Base-by-base conservation (phyloP, 1,140 invertebrate genomes). In the Potamilus streckersoni region DNA sequence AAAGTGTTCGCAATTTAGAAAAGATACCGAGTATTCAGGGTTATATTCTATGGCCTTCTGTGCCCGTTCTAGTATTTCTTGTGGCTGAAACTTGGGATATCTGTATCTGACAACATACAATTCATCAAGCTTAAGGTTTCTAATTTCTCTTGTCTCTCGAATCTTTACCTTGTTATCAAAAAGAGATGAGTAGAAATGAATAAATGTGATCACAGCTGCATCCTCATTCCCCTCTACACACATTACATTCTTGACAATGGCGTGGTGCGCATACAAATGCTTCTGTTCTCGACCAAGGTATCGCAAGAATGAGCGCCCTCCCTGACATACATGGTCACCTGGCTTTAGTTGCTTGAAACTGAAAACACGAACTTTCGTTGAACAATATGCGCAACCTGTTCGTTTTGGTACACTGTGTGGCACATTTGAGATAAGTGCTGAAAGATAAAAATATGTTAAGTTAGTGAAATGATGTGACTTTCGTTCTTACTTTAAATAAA, bases 1-100 rank as follows among this genome's bases (percentile, higher is more conserved):
- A 56, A 74, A 60, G 60, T 67, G 65, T 68, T 74, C 72, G 68
- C 72, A 74, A 27, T 73, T 73, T 58, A 61, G 57, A 27, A 56
- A 73, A 17, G 65, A 58, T 27, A 73, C 12, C 11, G 19, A 65
- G 20, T 74, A 73, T 58, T 57, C 61, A 23, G 38, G 56, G 38
- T 68, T 49, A 57, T 58, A 20, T 38, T 58, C 58, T 55, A 74
- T 20, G 1, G 68, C 23, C 27, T 23, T 23, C 61, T 61, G 57
- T 5, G 72, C 72, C 27, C 58, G 27, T 27, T 59, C 20, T n/a
- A 74, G 31, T 17, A 74, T 60, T 19, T 19, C 55, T 2, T 74
- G 64, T 16, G 72, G 56, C 2, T 1, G 12, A 19, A 67, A 65
- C 16, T 57, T 49, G 19, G 14, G 17, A 38, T 74, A 65, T 14